Evolutionary conservation across 2,113 vertebrate genomes (phyloP).

Genomic region (Pedionomus torquatus): DNA sequence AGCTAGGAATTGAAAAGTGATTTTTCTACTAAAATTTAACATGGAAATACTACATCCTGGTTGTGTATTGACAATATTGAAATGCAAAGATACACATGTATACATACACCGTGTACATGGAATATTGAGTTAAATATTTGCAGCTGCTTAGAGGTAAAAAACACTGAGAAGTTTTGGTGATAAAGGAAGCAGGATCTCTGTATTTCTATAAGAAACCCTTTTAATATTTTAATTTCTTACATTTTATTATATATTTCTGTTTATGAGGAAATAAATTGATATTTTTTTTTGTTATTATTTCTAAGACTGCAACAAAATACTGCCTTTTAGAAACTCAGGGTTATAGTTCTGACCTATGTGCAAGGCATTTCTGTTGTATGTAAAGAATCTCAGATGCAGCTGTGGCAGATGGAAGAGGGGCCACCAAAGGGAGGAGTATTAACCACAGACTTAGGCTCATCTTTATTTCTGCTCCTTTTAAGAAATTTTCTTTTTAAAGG

Average conservation of each 20-base stretch:
- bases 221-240: not conserved
- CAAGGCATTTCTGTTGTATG: not conserved
- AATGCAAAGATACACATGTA: not conserved
- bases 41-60: not conserved
- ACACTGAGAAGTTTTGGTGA: not conserved
- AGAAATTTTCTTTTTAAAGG: not conserved
- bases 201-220: not conserved
- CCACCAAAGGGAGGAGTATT: not conserved
- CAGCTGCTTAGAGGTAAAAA: not conserved
- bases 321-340: constrained; percentile 50
- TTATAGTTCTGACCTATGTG: constrained; percentile 1
- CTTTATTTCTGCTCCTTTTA: not conserved
- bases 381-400: not conserved
- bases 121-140: not conserved
- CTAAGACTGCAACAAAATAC: not conserved
- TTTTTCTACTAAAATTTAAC: not conserved
- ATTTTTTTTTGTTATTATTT: not conserved
- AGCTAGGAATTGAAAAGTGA: not conserved
- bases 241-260: not conserved
- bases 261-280: not conserved
- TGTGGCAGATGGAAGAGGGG: not conserved
- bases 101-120: not conserved
- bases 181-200: not conserved
- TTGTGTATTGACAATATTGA: not conserved
- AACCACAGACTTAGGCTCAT: not conserved